A percentile compares a stretch with the other conserved stretches of the same genome.
These are phyloP conservation scores for Sebastes iracundus DNA, from an alignment of 2,797 vertebrate genomes.

Conservation along the genomic window DNA sequence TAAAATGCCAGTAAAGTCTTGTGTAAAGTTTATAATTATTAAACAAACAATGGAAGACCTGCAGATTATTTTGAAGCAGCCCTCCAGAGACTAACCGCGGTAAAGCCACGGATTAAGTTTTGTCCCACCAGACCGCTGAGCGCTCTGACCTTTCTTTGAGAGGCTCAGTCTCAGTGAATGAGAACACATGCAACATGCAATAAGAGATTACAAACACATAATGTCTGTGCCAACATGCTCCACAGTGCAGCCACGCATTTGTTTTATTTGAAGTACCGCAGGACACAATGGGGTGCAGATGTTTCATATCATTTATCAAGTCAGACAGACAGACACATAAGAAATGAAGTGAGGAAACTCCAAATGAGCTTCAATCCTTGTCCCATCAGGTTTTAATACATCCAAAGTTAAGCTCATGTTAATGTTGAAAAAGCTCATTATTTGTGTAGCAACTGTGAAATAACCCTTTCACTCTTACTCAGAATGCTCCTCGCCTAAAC, in stretches of 20 bases:
- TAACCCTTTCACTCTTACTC: not conserved
- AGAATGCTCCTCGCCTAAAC: not conserved
- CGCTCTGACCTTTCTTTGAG: constrained; percentile 55
- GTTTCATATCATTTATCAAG: constrained; percentile 5
- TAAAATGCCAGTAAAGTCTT: not conserved
- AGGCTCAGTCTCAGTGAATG: constrained; percentile 19
- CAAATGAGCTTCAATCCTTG: not conserved
- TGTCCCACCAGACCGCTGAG: constrained; percentile 27
- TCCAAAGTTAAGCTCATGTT: not conserved
- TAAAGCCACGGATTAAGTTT: constrained; percentile 47
- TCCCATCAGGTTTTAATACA: not conserved
- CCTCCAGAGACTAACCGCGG: constrained; percentile 10
- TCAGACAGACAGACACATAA: not conserved
- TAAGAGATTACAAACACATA: constrained; percentile 43
- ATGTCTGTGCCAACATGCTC: constrained; percentile 5
- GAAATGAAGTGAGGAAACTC: not conserved
- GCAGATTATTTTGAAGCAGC: constrained; percentile 17
- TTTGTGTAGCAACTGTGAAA: constrained; percentile 1
- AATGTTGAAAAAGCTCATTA: not conserved
- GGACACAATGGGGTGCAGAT: constrained; percentile 19
- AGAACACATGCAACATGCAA: constrained; percentile 33
- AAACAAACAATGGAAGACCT: not conserved
- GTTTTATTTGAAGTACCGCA: not conserved
- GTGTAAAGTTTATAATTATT: not conserved
- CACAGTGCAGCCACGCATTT: not conserved